Evolutionary conservation across 2,113 vertebrate genomes (phyloP).

Genomic region (Laticauda laticaudata): DNA sequence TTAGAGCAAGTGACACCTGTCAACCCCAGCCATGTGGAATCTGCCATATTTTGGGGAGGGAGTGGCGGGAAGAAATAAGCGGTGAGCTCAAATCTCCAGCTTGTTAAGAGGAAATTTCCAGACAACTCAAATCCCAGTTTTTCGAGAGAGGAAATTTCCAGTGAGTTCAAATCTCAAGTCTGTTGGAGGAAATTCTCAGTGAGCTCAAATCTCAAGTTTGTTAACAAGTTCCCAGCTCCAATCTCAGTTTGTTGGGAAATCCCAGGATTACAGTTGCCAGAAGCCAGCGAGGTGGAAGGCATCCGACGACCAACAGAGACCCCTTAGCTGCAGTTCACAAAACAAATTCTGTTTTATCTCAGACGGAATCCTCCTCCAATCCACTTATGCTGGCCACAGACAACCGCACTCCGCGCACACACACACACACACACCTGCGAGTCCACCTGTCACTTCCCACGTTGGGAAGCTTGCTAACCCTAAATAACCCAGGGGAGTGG

Average conservation of each 20-base stretch:
- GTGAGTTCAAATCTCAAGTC: not conserved
- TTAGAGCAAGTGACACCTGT: constrained; percentile 6
- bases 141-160: not conserved
- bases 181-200: not conserved
- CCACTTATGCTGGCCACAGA: not conserved
- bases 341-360: not conserved
- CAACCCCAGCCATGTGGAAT: not conserved
- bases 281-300: not conserved
- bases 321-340: not conserved
- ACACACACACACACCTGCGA: too few species aligned
- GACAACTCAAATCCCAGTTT: not conserved
- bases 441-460: not conserved
- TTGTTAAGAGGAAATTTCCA: not conserved
- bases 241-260: not conserved
- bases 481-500: not conserved
- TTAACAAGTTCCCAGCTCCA: not conserved
- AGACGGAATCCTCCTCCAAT: not conserved
- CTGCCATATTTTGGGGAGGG: not conserved
- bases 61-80: not conserved
- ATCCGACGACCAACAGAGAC: not conserved
- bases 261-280: not conserved
- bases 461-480: not conserved
- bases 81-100: not conserved
- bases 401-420: not conserved
- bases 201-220: not conserved